phyloP scores from a whole-genome alignment of 2,797 vertebrate genomes.

The Neosilurus mollespiculum region DNA sequence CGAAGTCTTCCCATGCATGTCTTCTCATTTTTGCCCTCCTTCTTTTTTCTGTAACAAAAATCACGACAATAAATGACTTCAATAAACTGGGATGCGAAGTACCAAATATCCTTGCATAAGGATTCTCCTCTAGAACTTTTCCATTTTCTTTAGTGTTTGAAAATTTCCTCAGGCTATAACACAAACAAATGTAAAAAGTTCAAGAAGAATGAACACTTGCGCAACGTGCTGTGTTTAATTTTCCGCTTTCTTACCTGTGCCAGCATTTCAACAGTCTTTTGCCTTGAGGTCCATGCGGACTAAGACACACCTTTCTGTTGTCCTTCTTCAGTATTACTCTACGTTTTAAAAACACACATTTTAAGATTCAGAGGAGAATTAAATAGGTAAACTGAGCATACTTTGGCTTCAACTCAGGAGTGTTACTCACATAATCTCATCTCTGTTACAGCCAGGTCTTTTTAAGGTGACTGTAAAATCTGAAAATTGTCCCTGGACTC shows the following conservation, averaged over 20 bases:
- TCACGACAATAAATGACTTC: conserved; percentile 1
- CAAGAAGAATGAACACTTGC: not conserved
- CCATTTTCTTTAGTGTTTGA: not conserved
- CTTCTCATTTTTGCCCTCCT: conserved; percentile 52
- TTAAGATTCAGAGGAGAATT: not conserved
- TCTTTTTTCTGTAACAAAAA: conserved; percentile 55
- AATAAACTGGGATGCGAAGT: not conserved
- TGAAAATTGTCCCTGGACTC: conserved; percentile 57
- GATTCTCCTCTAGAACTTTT: not conserved
- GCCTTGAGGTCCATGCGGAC: conserved; percentile 61
- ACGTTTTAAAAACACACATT: conserved; percentile 32
- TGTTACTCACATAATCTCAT: conserved; percentile 75
- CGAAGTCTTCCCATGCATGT: conserved; percentile 62
- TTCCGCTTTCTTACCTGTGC: conserved; percentile 66
- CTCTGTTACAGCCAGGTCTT: conserved; percentile 61
- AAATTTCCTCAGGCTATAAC: not conserved
- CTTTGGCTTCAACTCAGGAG: not conserved
- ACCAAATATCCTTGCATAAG: not conserved
- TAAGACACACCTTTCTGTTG: conserved; percentile 63
- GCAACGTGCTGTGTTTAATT: not conserved
- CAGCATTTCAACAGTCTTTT: conserved; percentile 70
- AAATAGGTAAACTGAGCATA: not conserved
- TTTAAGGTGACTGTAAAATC: conserved; percentile 59
- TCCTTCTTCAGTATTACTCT: conserved; percentile 65
- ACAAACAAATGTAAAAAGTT: not conserved